A percentile compares a stretch with the other conserved stretches of the same genome.
These are phyloP conservation scores for Cenopis cana DNA, from an alignment of 2,888 invertebrate species.

Conservation along the genomic window DNA sequence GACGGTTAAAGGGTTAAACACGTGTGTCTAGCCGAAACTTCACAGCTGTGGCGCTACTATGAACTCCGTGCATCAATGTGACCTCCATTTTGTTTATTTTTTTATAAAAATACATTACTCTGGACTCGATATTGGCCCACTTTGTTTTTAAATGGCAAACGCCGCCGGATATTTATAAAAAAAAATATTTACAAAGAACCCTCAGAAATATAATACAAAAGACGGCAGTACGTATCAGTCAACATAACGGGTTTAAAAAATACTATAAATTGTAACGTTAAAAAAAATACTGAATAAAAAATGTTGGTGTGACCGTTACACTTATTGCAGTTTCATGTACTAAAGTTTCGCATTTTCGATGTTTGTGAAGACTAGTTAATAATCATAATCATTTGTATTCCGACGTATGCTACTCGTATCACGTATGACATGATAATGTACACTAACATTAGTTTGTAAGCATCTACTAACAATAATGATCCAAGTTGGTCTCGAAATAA, in stretches of 20 bases:
- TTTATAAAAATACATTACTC: slow-evolving; percentile 56
- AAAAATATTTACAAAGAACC: slow-evolving; percentile 24
- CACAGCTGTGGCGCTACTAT: slow-evolving; percentile 11
- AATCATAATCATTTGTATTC: too few relatives aligned
- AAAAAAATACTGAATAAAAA: slow-evolving; percentile 32
- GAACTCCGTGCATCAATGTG: slow-evolving; percentile 4
- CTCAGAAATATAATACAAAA: slow-evolving; percentile 42
- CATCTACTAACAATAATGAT: too few relatives aligned
- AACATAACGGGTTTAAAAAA: slow-evolving; percentile 31
- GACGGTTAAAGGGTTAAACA: too few relatives aligned
- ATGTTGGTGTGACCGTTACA: not conserved
- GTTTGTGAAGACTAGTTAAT: slow-evolving; percentile 35
- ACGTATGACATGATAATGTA: too few relatives aligned
- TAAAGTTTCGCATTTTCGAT: slow-evolving; percentile 35
- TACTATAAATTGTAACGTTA: slow-evolving; percentile 15
- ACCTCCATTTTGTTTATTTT: slow-evolving; percentile 18
- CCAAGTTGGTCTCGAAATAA: too few relatives aligned
- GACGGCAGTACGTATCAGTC: slow-evolving; percentile 33
- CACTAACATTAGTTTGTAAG: too few relatives aligned
- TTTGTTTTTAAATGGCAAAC: slow-evolving; percentile 45
- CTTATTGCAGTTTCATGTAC: slow-evolving; percentile 39
- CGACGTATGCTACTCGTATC: too few relatives aligned
- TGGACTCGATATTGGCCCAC: slow-evolving; percentile 58
- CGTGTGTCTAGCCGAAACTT: slow-evolving; percentile 26
- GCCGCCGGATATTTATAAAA: slow-evolving; percentile 16